Conservation (phyloP, 2,113 vertebrate species). For the Indri indri region DNA sequence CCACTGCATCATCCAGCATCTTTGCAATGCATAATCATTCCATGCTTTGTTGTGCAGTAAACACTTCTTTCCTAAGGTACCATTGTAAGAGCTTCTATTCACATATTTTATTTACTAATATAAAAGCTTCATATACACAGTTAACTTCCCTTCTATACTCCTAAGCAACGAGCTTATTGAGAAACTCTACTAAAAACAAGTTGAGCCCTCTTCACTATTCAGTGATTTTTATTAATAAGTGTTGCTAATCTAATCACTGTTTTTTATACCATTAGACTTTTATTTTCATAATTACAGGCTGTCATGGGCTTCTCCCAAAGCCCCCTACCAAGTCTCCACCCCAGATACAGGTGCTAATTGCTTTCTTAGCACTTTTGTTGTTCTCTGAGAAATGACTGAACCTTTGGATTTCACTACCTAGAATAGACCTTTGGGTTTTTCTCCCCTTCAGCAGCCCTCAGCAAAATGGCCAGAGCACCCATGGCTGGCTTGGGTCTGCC, state of each 20-base stretch:
- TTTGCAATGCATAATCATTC: not conserved
- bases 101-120: conserved; percentile 13
- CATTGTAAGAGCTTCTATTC: not conserved
- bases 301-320: not conserved
- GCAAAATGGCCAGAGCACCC: too few species aligned
- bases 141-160: not conserved
- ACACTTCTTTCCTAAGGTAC: not conserved
- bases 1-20: not conserved
- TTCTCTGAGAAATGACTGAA: not conserved
- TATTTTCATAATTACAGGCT: conserved; percentile 48
- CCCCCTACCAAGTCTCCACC: not conserved
- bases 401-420: not conserved
- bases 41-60: not conserved
- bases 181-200: not conserved
- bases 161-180: not conserved
- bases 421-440: not conserved
- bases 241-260: not conserved
- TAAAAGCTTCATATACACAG: not conserved
- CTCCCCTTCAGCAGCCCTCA: not conserved
- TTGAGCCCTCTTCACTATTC: not conserved
- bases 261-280: not conserved
- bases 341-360: not conserved
- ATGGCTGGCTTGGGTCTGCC: fast-evolving
- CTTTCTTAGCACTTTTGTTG: not conserved
- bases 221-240: not conserved